Evolutionary conservation across 2,113 vertebrate species (phyloP).

Genomic region (Macaca fascicularis): DNA sequence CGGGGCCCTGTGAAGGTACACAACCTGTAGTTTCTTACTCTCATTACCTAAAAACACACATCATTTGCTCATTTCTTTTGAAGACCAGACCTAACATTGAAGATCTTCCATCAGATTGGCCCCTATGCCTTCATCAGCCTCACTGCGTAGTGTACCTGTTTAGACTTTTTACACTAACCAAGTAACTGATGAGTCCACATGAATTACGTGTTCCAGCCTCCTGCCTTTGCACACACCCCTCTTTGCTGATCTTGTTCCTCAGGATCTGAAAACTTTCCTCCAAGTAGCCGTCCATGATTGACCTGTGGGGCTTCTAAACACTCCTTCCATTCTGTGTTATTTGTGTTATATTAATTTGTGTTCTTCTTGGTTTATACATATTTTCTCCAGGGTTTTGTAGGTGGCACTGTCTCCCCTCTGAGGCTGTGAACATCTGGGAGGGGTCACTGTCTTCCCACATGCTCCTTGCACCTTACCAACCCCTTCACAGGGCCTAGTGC

Average conservation of each 20-base stretch:
- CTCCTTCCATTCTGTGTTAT: background rate
- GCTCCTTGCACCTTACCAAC: rapidly evolving
- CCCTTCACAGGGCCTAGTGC: background rate
- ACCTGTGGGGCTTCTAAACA: background rate
- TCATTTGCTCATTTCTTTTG: background rate
- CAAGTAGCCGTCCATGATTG: background rate
- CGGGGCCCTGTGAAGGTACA: background rate
- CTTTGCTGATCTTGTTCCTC: background rate
- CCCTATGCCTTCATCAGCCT: background rate
- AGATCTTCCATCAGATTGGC: background rate
- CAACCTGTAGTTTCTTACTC: background rate
- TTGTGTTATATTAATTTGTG: background rate
- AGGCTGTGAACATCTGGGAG: background rate
- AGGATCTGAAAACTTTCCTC: background rate
- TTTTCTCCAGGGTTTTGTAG: background rate
- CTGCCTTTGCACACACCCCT: background rate
- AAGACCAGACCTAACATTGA: background rate
- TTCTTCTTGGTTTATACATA: background rate
- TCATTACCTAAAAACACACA: too few relatives aligned
- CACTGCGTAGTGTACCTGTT: background rate
- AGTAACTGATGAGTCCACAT: background rate
- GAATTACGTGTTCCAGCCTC: background rate
- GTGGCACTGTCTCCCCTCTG: background rate
- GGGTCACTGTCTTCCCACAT: rapidly evolving
- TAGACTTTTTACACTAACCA: background rate